Evolutionary conservation across 2,888 invertebrate species (phyloP).

Genomic region (Harpagoxenus sublaevis): DNA sequence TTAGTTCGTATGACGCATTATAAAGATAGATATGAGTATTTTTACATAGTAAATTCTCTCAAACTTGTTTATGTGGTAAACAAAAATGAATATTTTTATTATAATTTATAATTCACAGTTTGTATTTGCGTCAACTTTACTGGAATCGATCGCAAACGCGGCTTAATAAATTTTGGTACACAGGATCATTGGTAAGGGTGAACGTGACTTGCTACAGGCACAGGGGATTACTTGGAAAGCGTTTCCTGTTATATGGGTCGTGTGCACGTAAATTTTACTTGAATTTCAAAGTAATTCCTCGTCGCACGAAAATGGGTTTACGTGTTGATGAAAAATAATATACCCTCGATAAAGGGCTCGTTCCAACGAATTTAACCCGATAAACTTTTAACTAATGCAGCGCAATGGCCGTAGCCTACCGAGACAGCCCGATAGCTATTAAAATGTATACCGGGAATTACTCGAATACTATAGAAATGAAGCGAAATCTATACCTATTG

Average conservation of each 20-base stretch:
- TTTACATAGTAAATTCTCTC: neutral
- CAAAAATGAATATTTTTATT: slow-evolving; percentile 32
- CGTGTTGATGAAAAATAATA: slow-evolving; percentile 50
- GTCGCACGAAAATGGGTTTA: slow-evolving; percentile 48
- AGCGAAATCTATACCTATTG: slow-evolving; percentile 22
- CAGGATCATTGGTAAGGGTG: slow-evolving; percentile 59
- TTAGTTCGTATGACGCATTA: neutral
- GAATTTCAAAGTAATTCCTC: slow-evolving; percentile 53
- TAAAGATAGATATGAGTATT: neutral
- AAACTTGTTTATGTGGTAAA: neutral
- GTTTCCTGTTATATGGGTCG: slow-evolving; percentile 52
- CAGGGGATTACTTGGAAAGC: slow-evolving; percentile 67
- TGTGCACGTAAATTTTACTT: slow-evolving; percentile 54
- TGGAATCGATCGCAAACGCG: slow-evolving; percentile 32
- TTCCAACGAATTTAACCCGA: slow-evolving; percentile 35
- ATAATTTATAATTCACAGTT: slow-evolving; percentile 2
- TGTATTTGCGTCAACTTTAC: slow-evolving; percentile 42
- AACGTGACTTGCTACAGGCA: slow-evolving; percentile 70
- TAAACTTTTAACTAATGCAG: slow-evolving; percentile 39
- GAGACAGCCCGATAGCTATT: slow-evolving; percentile 4
- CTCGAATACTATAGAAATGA: neutral
- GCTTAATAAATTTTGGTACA: slow-evolving; percentile 61
- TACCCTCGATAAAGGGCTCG: neutral
- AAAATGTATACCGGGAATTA: slow-evolving; percentile 22
- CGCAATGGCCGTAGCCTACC: neutral